phyloP scores from a whole-genome alignment of 2,113 vertebrate species.

The Dipodomys stephensi region DNA sequence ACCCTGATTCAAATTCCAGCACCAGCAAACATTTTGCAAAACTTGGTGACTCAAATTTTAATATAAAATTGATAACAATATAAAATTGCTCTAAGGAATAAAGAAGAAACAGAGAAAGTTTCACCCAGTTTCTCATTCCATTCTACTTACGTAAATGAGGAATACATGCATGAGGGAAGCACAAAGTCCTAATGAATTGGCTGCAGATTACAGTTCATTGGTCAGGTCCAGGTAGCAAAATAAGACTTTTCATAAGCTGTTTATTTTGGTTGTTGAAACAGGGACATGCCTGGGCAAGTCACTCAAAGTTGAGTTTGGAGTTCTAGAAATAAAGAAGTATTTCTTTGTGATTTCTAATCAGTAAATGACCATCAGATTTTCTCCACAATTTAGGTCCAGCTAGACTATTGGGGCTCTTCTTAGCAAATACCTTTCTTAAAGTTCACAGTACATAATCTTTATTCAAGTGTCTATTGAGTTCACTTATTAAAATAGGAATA shows the following conservation, averaged over 20 bases:
- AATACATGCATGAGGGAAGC: background rate
- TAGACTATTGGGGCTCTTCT: background rate
- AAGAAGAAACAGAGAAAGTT: background rate
- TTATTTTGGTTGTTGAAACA: background rate
- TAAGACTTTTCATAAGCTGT: background rate
- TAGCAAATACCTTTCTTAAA: background rate
- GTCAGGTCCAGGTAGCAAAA: background rate
- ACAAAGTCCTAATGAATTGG: background rate
- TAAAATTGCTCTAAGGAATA: background rate
- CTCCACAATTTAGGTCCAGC: background rate
- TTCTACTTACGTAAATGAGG: background rate
- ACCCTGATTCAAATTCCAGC: too few species aligned
- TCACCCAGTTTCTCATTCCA: background rate
- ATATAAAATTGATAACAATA: background rate
- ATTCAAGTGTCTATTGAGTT: background rate
- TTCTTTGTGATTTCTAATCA: background rate
- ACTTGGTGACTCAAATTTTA: background rate
- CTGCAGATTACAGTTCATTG: background rate
- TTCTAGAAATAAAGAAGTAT: background rate
- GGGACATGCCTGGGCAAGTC: slow-evolving; percentile 52
- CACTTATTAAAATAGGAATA: background rate
- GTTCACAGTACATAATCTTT: background rate
- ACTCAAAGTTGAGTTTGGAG: background rate
- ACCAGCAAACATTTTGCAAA: background rate
- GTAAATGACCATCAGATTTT: background rate